Evolutionary conservation across 2,113 vertebrate species (phyloP).

Genomic region (Gulo gulo): DNA sequence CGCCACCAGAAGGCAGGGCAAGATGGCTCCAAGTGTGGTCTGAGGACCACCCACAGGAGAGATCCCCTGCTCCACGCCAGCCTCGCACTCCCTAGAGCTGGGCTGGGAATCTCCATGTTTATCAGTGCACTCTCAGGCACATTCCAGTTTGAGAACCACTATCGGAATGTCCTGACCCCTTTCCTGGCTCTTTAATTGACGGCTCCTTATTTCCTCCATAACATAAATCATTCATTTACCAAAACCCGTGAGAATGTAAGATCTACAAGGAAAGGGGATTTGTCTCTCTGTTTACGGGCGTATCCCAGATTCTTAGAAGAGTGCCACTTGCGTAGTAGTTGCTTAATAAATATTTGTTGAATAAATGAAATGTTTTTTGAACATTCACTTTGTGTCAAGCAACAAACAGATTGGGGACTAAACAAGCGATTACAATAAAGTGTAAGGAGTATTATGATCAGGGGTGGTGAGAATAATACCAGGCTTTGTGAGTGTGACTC

Average conservation of each 20-base stretch:
- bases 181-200: not conserved
- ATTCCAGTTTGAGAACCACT: not conserved
- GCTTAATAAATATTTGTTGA: not conserved
- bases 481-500: not conserved
- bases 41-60: not conserved
- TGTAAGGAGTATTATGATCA: not conserved
- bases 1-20: not conserved
- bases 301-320: not conserved
- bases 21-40: constrained; percentile 19
- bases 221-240: not conserved
- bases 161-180: not conserved
- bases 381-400: not conserved
- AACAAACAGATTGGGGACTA: not conserved
- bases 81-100: not conserved
- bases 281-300: not conserved
- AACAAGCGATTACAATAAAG: not conserved
- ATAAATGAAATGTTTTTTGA: not conserved
- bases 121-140: not conserved
- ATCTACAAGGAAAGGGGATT: not conserved
- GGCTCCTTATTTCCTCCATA: not conserved
- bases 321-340: not conserved
- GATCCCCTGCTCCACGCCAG: not conserved
- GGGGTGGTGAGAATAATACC: not conserved
- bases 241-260: not conserved
- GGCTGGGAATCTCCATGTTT: not conserved